A percentile compares a stretch with the other conserved stretches of the same genome.
Conservation (phyloP, 2,888 invertebrate genomes). For the Rhamnusium bicolor region DNA sequence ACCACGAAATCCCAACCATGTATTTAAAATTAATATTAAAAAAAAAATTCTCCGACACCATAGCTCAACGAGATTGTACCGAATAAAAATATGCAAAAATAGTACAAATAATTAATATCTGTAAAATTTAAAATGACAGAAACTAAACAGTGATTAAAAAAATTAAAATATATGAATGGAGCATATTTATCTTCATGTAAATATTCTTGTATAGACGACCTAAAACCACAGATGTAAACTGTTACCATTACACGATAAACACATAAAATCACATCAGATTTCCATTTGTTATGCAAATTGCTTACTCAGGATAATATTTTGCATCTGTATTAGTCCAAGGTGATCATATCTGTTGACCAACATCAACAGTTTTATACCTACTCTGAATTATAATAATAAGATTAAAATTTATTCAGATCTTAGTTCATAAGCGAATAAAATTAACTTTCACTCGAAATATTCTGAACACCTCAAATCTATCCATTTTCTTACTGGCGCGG, state of each 20-base stretch:
- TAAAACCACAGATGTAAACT: not conserved
- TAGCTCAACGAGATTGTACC: too few species aligned
- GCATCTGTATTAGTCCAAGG: slow-evolving; percentile 5
- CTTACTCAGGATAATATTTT: not conserved
- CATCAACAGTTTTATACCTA: not conserved
- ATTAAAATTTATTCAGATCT: slow-evolving; percentile 23
- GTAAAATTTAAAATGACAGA: too few species aligned
- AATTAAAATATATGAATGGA: too few species aligned
- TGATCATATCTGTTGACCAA: slow-evolving; percentile 2
- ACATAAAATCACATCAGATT: not conserved
- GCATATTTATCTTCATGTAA: too few species aligned
- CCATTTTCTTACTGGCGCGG: not conserved
- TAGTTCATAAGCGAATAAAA: not conserved
- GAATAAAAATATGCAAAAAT: too few species aligned
- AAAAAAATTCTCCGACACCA: too few species aligned
- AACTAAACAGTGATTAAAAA: too few species aligned
- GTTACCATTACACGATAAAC: not conserved
- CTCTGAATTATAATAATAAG: slow-evolving; percentile 1
- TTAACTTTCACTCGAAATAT: slow-evolving; percentile 16
- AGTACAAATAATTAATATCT: too few species aligned
- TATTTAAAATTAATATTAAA: too few species aligned
- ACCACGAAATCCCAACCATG: too few species aligned
- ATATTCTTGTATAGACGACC: not conserved
- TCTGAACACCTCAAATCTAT: not conserved
- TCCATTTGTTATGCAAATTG: slow-evolving; percentile 6